phyloP scores from a whole-genome alignment of 2,888 invertebrate species.

The Ornithoptera priamus region DNA sequence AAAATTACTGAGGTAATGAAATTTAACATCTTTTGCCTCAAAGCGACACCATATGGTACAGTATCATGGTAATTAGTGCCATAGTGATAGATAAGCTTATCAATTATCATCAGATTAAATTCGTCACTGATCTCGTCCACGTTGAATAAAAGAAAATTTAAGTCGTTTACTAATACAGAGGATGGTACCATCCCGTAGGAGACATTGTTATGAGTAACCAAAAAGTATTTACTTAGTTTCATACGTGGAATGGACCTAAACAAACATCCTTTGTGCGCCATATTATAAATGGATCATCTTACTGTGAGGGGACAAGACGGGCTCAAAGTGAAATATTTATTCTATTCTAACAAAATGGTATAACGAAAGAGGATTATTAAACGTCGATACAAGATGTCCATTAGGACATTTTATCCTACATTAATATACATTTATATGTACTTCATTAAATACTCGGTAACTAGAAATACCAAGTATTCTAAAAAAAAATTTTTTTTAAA shows the following conservation, averaged over 20 bases:
- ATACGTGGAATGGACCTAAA: constrained; percentile 22
- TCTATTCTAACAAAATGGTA: constrained; percentile 13
- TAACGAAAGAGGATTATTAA: constrained; percentile 8
- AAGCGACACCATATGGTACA: no score
- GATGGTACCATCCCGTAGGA: constrained; percentile 3
- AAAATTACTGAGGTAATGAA: no score
- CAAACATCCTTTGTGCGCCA: constrained; percentile 26
- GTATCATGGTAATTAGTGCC: no score
- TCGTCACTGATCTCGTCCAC: no score
- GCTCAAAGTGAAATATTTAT: constrained; percentile 23
- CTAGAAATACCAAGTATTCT: no score
- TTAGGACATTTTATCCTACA: not conserved
- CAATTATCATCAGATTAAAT: no score
- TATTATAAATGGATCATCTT: constrained; percentile 26
- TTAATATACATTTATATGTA: not conserved
- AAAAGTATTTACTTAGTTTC: constrained; percentile 18
- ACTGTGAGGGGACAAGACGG: constrained; percentile 15
- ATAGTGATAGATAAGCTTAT: no score
- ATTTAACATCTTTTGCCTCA: no score
- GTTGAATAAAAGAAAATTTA: not conserved
- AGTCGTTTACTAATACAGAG: not conserved
- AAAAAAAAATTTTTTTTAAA: no score
- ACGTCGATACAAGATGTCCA: not conserved
- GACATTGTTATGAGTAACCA: constrained; percentile 13
- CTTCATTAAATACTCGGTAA: no score